Evolutionary conservation across 2,888 invertebrate species (phyloP).

Genomic region (Mythimna vitellina): DNA sequence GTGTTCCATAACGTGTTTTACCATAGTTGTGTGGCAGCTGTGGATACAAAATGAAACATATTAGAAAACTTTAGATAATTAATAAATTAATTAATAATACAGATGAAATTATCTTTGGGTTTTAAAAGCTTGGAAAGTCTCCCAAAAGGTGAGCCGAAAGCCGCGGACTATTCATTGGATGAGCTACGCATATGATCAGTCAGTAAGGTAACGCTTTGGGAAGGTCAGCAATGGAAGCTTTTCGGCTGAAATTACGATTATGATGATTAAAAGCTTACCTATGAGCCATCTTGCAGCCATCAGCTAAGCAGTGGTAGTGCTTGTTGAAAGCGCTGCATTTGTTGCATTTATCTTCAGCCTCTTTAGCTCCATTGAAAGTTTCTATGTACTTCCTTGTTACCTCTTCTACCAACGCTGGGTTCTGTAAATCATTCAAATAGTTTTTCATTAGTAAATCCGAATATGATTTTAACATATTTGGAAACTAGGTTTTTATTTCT

Average conservation of each 20-base stretch:
- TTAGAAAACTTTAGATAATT: neutral
- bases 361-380: constrained; percentile 86
- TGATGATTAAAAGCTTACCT: constrained; percentile 82
- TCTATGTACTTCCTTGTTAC: constrained; percentile 89
- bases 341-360: constrained; percentile 89
- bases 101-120: neutral
- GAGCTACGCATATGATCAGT: no score
- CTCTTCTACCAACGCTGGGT: constrained; percentile 91
- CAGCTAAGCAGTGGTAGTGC: constrained; percentile 96
- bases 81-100: no score
- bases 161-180: no score
- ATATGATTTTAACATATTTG: neutral
- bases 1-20: constrained; percentile 96
- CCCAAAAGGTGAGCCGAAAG: no score
- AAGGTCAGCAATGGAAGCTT: no score
- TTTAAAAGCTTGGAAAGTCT: no score
- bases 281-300: constrained; percentile 94
- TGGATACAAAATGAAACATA: constrained; percentile 6
- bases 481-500: no score
- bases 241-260: neutral
- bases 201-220: no score
- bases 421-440: constrained; percentile 71
- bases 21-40: constrained; percentile 92
- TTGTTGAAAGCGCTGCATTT: constrained; percentile 93
- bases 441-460: neutral